These are phyloP conservation scores for Sisyra nigra DNA, from an alignment of 2,888 invertebrate species.

Conservation along the genomic window DNA sequence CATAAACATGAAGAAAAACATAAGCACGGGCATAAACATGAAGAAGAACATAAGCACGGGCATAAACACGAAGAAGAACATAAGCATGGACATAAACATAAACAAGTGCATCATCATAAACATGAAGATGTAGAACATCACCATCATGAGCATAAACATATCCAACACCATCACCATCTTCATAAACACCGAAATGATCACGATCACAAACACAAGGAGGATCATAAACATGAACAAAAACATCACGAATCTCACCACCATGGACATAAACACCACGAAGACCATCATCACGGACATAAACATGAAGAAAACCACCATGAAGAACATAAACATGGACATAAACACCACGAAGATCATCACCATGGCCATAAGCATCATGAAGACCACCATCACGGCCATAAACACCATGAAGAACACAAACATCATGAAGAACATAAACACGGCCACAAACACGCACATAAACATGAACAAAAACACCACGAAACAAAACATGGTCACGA, in stretches of 20 bases:
- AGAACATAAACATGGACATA: not conserved
- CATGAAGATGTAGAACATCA: not conserved
- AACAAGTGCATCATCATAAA: not conserved
- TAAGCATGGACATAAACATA: not conserved
- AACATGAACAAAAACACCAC: too few relatives aligned
- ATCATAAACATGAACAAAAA: not conserved
- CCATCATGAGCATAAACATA: not conserved
- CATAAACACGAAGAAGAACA: not conserved
- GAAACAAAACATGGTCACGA: not conserved
- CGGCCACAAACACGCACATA: too few relatives aligned
- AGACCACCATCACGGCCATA: not conserved
- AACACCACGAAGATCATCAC: not conserved
- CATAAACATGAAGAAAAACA: constrained; percentile 3
- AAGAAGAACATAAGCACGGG: constrained; percentile 1
- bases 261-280: not conserved
- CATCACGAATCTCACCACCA: not conserved
- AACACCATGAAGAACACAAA: not conserved
- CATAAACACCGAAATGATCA: not conserved
- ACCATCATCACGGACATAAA: not conserved
- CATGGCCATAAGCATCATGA: not conserved
- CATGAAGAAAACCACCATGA: not conserved
- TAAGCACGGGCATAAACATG: constrained; percentile 1
- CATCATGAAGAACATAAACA: not conserved
- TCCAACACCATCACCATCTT: not conserved
- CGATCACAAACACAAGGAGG: not conserved